Evolutionary conservation across 2,888 invertebrate species (phyloP).

Genomic region (Mesochorus sp.): DNA sequence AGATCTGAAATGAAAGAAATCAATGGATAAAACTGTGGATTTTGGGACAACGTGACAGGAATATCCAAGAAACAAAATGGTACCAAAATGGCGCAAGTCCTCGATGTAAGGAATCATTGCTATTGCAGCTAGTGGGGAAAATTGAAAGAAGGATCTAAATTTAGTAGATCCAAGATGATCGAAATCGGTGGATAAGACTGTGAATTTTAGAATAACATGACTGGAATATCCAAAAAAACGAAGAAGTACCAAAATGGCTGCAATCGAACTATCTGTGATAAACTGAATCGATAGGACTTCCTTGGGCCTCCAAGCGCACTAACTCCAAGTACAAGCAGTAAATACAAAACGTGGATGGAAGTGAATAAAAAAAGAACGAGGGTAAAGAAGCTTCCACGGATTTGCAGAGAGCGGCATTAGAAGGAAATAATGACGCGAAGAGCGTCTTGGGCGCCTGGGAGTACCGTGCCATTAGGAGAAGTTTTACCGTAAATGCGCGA

Average conservation of each 20-base stretch:
- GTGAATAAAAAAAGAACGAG: background rate
- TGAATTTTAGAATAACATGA: too few species aligned
- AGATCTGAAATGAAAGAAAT: too few species aligned
- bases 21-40: too few species aligned
- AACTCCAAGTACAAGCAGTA: too few species aligned
- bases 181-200: too few species aligned
- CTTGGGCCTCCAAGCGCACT: too few species aligned
- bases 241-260: background rate
- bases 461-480: constrained; percentile 48
- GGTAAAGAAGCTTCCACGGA: background rate
- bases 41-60: too few species aligned
- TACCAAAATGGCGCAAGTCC: constrained; percentile 25
- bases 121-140: too few species aligned
- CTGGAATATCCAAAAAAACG: too few species aligned
- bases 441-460: constrained; percentile 7
- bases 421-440: constrained; percentile 25
- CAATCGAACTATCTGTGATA: background rate
- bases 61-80: too few species aligned
- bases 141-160: too few species aligned
- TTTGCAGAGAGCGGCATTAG: background rate
- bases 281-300: background rate
- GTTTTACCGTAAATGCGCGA: constrained; percentile 53
- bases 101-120: background rate
- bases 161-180: too few species aligned
- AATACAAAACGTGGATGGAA: constrained; percentile 2